A percentile compares a stretch with the other conserved stretches of the same genome.
Conservation (phyloP, 2,113 vertebrate genomes). For the Perca schrenkii region DNA sequence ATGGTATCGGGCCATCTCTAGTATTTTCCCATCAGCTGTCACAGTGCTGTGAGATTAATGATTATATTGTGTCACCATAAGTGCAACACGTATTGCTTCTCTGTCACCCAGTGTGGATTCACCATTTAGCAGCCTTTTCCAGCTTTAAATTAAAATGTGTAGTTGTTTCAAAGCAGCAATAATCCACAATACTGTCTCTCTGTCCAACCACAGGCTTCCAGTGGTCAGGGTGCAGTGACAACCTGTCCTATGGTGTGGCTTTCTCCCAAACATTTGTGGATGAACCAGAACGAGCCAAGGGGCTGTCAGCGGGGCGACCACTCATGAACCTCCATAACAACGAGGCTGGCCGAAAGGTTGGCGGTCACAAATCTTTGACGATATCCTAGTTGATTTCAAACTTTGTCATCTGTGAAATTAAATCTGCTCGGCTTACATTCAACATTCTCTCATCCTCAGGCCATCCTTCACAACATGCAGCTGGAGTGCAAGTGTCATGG, state of each 20-base stretch:
- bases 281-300: conserved; percentile 80
- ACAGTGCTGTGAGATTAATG: not conserved
- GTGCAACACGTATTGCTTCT: not conserved
- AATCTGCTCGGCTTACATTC: not conserved
- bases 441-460: conserved; percentile 63
- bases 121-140: not conserved
- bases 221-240: conserved; percentile 88
- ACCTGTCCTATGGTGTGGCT: conserved; percentile 82
- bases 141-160: not conserved
- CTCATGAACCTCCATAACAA: conserved; percentile 88
- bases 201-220: conserved; percentile 82
- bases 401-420: not conserved
- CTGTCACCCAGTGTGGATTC: not conserved
- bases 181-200: not conserved
- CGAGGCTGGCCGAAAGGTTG: conserved; percentile 85
- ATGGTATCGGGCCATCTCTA: too few relatives aligned
- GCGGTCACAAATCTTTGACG: not conserved
- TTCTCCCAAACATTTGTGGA: conserved; percentile 88
- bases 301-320: conserved; percentile 77
- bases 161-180: not conserved
- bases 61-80: not conserved
- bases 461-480: conserved; percentile 87
- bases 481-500: conserved; percentile 86
- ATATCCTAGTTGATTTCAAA: not conserved
- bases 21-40: conserved; percentile 16